phyloP scores from a whole-genome alignment of 2,888 invertebrate species.

The Melitaea athalia region DNA sequence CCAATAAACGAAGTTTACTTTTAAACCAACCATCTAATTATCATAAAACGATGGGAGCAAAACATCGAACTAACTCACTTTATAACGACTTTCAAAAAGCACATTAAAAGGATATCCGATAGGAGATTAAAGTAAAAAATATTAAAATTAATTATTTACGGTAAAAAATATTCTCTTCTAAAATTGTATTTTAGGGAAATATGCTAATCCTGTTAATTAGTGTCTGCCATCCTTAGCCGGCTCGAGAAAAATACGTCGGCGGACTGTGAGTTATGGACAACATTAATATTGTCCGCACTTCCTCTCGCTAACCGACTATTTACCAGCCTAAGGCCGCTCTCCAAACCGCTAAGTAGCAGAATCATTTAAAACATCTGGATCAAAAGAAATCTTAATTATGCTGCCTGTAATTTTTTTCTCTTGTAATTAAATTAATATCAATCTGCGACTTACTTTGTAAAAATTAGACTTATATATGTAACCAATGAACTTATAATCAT shows the following conservation, averaged over 20 bases:
- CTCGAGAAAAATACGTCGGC: conserved; percentile 73
- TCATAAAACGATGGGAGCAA: neutral
- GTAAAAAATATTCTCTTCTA: conserved; percentile 22
- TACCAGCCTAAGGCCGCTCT: conserved; percentile 57
- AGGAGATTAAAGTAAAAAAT: conserved; percentile 15
- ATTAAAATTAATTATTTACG: conserved; percentile 15
- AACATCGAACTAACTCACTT: neutral
- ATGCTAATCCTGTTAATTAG: conserved; percentile 81
- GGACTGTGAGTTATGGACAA: conserved; percentile 69
- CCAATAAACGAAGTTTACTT: neutral
- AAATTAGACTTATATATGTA: too few relatives aligned
- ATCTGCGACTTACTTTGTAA: neutral
- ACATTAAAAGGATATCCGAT: conserved; percentile 15
- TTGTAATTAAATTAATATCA: conserved; percentile 1
- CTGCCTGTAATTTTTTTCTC: conserved; percentile 15
- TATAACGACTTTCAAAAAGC: neutral
- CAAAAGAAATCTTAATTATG: conserved; percentile 35
- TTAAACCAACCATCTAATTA: neutral
- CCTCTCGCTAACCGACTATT: conserved; percentile 65
- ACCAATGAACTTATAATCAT: too few relatives aligned
- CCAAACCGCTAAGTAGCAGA: conserved; percentile 33
- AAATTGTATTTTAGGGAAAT: conserved; percentile 56
- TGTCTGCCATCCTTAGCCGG: conserved; percentile 66
- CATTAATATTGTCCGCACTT: conserved; percentile 79
- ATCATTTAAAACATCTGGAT: conserved; percentile 41